Base-by-base conservation (phyloP, 2,797 vertebrate genomes). In the Halcyon leucocephala region DNA sequence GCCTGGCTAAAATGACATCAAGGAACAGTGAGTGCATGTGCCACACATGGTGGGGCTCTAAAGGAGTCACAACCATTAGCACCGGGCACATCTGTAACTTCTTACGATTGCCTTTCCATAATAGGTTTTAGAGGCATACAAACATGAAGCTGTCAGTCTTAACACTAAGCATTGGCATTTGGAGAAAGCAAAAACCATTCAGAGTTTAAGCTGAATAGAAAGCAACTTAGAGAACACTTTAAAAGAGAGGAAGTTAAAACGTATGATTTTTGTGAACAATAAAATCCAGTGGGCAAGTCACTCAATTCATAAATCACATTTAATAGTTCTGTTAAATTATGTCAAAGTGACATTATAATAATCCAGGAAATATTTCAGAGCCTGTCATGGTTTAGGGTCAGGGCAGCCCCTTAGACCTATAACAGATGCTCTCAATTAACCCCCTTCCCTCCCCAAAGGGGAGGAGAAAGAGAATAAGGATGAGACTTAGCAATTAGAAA, bases 51-150 rank as follows among this genome's bases (percentile, higher is more conserved):
- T n/a, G 69, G 64, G n/a, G 41, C 22, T 49, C 39, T n/a, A 14
- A 44, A 16, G 21, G 48, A 49, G 11, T 7, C n/a, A 3, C 3
- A 35, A 64, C 7, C 41, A 25, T 70, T 10, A 61, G 66, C 61
- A 14, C 1, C 42, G 5, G 11, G 6, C 4, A 35, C 12, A 29
- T 13, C 41, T 1, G 0, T 2, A 5, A 25, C 37, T 58, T 85
- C 42, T 31, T 7, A 41, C 8, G 16, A 52, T 20, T 61, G 28
- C 13, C 81, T 39, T 79, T 54, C 46, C 19, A 3, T 14, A 42
- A 31, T 31, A 61, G 21, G 1, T 58, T 89, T 78, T 57, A 41
- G 73, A 82, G 19, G 57, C 20, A 35, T 52, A 19, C 7, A 64
- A 31, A 31, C 4, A 29, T 12, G n/a, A 77, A 55, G 6, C 20